Evolutionary conservation across 2,888 invertebrate genomes (phyloP).

Genomic region (Drosophila paranaensis): DNA sequence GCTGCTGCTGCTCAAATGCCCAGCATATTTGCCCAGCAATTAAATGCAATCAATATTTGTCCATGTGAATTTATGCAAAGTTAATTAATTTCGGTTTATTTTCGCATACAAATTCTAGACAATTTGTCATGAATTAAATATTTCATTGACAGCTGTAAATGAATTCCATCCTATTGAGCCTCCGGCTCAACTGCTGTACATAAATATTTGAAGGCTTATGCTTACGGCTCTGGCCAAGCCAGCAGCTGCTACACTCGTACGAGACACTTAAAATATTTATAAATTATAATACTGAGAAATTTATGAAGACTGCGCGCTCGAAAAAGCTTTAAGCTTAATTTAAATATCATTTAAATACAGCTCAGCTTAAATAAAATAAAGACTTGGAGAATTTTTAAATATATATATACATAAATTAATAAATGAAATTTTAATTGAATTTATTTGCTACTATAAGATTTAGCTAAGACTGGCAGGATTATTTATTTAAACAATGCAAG

Average conservation of each 20-base stretch:
- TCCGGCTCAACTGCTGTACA: neutral
- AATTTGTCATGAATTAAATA: conserved; percentile 5
- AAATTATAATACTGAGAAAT: too few relatives aligned
- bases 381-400: too few relatives aligned
- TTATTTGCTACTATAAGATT: too few relatives aligned
- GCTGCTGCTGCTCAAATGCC: conserved; percentile 8
- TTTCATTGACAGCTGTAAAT: conserved; percentile 1
- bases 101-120: neutral
- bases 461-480: too few relatives aligned
- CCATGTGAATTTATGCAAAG: conserved; percentile 5
- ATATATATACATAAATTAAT: too few relatives aligned
- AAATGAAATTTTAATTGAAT: too few relatives aligned
- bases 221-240: neutral
- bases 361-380: too few relatives aligned
- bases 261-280: neutral
- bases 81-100: conserved; percentile 15
- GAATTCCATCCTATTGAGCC: neutral
- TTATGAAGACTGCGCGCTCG: neutral
- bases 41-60: conserved; percentile 16
- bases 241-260: neutral
- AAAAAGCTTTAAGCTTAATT: neutral
- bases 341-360: neutral
- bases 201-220: neutral
- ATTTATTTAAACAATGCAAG: too few relatives aligned
- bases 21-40: conserved; percentile 17